Evolutionary conservation across 53 echinoderm and acorn worm genomes (phyloP).

Genomic region (Holothuria leucospilota): DNA sequence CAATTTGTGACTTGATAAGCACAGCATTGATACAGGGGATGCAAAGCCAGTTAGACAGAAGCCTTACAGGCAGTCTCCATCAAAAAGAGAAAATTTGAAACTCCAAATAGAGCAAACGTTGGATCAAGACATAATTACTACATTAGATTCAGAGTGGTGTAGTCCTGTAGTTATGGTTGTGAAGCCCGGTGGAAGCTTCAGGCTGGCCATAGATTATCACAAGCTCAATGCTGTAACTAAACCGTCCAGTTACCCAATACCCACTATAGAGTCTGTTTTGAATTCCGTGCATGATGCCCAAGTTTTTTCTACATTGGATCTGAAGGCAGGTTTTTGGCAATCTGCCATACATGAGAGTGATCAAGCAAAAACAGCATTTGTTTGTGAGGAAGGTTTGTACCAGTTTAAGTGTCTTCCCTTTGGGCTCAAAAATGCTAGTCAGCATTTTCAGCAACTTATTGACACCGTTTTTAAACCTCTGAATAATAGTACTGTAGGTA

Average conservation of each 20-base stretch:
- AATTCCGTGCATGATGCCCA: too few species aligned
- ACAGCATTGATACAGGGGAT: too few species aligned
- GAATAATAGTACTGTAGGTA: slow-evolving; percentile 4
- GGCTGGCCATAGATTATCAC: slow-evolving; percentile 5
- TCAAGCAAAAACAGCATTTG: slow-evolving; percentile 9
- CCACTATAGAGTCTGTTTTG: too few species aligned
- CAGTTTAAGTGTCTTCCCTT: neutral
- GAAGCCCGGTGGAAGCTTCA: neutral
- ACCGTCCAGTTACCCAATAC: too few species aligned
- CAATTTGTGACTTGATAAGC: too few species aligned
- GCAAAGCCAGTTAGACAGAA: slow-evolving; percentile 16
- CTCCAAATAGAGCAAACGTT: slow-evolving; percentile 13
- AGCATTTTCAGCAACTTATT: slow-evolving; percentile 28
- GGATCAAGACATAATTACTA: neutral
- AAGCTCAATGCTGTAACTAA: too few species aligned
- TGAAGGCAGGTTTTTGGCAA: too few species aligned
- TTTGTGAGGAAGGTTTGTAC: slow-evolving; percentile 30
- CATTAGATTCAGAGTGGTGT: slow-evolving; percentile 14
- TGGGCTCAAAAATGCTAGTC: slow-evolving; percentile 33
- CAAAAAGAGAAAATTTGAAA: slow-evolving; percentile 25
- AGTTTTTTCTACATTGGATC: too few species aligned
- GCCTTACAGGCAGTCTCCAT: slow-evolving; percentile 14
- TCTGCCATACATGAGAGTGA: too few species aligned
- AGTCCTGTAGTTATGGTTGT: slow-evolving; percentile 16
- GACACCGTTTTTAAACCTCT: slow-evolving; percentile 15